Conservation (phyloP, 2,113 vertebrate genomes). For the Platysternon megacephalum region DNA sequence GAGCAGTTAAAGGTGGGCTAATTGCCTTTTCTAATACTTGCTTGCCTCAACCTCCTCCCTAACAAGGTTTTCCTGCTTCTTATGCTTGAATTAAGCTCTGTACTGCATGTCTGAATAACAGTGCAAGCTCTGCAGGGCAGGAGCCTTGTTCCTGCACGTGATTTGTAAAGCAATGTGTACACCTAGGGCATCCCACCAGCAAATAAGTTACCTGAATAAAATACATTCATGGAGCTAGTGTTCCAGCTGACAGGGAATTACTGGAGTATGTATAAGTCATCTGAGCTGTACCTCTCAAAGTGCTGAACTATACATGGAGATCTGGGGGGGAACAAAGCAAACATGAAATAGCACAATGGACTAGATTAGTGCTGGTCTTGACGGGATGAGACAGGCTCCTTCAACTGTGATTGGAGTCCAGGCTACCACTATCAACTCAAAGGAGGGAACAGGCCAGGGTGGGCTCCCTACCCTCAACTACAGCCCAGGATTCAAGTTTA, state of each 20-base stretch:
- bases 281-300: neutral
- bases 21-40: fast-evolving
- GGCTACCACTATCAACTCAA: neutral
- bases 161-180: neutral
- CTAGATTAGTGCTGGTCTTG: neutral
- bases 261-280: neutral
- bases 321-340: neutral
- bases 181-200: neutral
- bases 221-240: neutral
- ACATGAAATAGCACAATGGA: neutral
- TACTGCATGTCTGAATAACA: neutral
- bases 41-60: neutral
- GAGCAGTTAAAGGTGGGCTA: constrained; percentile 1
- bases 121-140: fast-evolving
- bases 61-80: neutral
- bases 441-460: neutral
- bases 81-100: neutral
- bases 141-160: neutral
- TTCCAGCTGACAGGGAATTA: neutral
- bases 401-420: neutral
- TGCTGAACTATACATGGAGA: neutral
- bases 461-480: neutral
- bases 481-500: neutral
- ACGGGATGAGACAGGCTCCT: neutral
- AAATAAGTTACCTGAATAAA: neutral